Evolutionary conservation across 2,113 vertebrate genomes (phyloP).

Genomic region (Seriola rivoliana): DNA sequence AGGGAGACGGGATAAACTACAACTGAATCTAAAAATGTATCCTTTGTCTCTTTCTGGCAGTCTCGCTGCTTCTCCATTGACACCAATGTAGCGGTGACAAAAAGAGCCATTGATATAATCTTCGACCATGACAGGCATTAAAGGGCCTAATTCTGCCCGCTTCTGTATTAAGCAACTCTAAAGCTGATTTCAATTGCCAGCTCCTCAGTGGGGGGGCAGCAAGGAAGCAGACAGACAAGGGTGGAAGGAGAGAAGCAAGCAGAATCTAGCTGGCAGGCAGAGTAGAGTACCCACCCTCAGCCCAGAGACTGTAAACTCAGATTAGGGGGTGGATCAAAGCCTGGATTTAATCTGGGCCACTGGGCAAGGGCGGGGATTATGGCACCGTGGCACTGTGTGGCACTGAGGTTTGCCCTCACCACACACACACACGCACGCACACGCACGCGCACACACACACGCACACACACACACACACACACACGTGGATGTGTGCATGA

Average conservation of each 20-base stretch:
- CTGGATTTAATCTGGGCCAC: slow-evolving; percentile 86
- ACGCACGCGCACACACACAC: slow-evolving; percentile 3
- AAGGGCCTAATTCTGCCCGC: slow-evolving; percentile 81
- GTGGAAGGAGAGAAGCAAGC: slow-evolving; percentile 72
- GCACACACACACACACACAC: slow-evolving; percentile 32
- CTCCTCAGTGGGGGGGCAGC: slow-evolving; percentile 73
- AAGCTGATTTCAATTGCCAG: slow-evolving; percentile 82
- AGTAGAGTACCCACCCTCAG: slow-evolving; percentile 80
- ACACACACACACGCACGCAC: slow-evolving; percentile 35
- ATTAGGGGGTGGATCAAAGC: slow-evolving; percentile 88
- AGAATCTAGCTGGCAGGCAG: slow-evolving; percentile 80
- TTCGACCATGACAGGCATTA: slow-evolving; percentile 83
- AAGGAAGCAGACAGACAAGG: slow-evolving; percentile 75
- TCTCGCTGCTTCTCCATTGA: slow-evolving; percentile 70
- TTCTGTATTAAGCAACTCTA: slow-evolving; percentile 82
- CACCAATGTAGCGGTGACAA: slow-evolving; percentile 73
- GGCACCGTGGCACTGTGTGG: slow-evolving; percentile 77
- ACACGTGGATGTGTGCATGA: slow-evolving; percentile 18
- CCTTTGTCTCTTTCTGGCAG: slow-evolving; percentile 66
- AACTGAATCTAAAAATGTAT: slow-evolving; percentile 70
- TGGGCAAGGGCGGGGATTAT: slow-evolving; percentile 85
- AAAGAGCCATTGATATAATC: slow-evolving; percentile 81
- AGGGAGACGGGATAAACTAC: slow-evolving; percentile 55
- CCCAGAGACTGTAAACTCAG: slow-evolving; percentile 86
- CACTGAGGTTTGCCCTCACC: slow-evolving; percentile 77